phyloP scores from a whole-genome alignment of 2,888 invertebrate species.

The Heteromurus nitidus region DNA sequence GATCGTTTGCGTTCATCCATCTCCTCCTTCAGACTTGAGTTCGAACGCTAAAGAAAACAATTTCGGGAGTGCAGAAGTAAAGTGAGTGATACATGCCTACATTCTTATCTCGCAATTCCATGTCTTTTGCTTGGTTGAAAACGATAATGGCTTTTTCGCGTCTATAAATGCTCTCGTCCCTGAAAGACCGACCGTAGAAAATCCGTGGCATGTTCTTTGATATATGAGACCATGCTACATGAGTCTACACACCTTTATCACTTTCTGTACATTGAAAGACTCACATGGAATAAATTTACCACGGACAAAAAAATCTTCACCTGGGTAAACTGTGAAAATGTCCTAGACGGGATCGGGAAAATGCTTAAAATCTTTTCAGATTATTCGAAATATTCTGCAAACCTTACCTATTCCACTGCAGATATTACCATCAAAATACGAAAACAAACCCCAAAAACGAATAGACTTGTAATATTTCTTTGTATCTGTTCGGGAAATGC shows the following conservation, averaged over 20 bases:
- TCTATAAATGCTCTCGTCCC: constrained; percentile 51
- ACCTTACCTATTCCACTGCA: too few species aligned
- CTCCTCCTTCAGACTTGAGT: background rate
- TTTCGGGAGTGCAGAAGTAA: constrained; percentile 42
- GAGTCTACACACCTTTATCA: background rate
- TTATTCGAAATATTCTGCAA: constrained; percentile 30
- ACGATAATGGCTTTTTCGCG: constrained; percentile 57
- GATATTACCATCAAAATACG: too few species aligned
- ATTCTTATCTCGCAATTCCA: constrained; percentile 53
- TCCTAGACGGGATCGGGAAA: too few species aligned
- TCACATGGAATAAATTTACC: background rate
- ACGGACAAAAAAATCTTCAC: too few species aligned
- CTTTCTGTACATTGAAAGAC: background rate
- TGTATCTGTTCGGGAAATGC: constrained; percentile 5
- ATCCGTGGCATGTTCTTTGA: constrained; percentile 47
- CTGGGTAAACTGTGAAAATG: too few species aligned
- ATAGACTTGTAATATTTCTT: constrained; percentile 19
- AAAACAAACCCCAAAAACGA: constrained; percentile 26
- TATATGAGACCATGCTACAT: constrained; percentile 26
- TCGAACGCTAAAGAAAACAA: constrained; percentile 28
- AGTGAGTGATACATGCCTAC: constrained; percentile 36
- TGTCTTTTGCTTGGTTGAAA: constrained; percentile 56
- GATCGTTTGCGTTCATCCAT: constrained; percentile 14
- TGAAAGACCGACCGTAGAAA: constrained; percentile 56
- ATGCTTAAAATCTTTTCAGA: constrained; percentile 17